Evolutionary conservation across 2,888 invertebrate species (phyloP).

Genomic region (Lithophane semibrunnea): DNA sequence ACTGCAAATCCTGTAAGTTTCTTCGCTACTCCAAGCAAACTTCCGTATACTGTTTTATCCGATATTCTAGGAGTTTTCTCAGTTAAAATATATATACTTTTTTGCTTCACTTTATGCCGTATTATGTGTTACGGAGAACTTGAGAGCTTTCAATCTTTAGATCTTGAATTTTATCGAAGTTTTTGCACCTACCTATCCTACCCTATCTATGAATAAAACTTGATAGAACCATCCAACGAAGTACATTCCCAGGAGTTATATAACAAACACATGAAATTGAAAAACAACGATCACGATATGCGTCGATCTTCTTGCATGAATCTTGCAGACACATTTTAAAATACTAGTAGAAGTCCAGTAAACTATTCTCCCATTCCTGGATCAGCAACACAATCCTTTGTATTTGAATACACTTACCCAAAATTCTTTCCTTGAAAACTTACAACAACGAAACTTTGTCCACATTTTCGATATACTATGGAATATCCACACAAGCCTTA

Average conservation of each 20-base stretch:
- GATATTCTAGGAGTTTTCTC: constrained; percentile 44
- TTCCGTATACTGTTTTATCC: constrained; percentile 52
- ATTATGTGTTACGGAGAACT: constrained; percentile 9
- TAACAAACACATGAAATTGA: constrained; percentile 13
- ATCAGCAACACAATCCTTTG: constrained; percentile 24
- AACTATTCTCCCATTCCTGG: neutral
- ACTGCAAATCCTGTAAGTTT: constrained; percentile 53
- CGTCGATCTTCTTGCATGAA: neutral
- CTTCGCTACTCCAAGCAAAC: constrained; percentile 38
- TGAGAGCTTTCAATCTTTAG: constrained; percentile 3
- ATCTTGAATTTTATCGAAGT: neutral
- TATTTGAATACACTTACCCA: constrained; percentile 25
- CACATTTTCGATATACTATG: constrained; percentile 73
- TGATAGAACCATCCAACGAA: neutral
- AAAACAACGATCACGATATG: constrained; percentile 1
- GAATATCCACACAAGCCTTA: constrained; percentile 80
- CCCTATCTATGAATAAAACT: neutral
- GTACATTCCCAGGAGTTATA: neutral
- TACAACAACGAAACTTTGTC: constrained; percentile 52
- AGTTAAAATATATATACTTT: constrained; percentile 27
- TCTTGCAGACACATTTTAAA: neutral
- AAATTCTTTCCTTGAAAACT: constrained; percentile 39
- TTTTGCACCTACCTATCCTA: neutral
- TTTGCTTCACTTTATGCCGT: constrained; percentile 49
- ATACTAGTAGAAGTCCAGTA: constrained; percentile 1